Base-by-base conservation (phyloP, 2,113 vertebrate genomes). In the Hydrochoerus hydrochaeris region DNA sequence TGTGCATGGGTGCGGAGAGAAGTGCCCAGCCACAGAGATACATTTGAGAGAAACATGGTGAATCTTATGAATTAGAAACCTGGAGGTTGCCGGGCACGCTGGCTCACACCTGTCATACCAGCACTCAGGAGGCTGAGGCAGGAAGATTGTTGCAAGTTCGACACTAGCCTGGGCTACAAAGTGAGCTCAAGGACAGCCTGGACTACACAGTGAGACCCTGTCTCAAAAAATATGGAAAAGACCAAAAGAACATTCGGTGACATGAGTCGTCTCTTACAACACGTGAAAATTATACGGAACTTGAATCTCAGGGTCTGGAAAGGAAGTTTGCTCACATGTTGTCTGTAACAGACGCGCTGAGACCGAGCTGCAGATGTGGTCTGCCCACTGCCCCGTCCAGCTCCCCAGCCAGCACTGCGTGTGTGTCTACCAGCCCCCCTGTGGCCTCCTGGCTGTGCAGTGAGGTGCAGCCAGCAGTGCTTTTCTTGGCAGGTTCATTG, bases 401-500 rank as follows among this genome's bases (percentile, higher is more conserved):
- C 60, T 58, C 77, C 38, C n/a, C 52, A 7, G 4, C 44, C 83
- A 24, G 46, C n/a, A 26, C 58, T 65, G 80, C 49, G 16, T 3
- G 44, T 73, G 58, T 7, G 41, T 60, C 63, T 80, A 38, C 65
- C 0, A 0, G 57, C n/a, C 67, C 49, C 49, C 49, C 49, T 52
- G 49, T 11, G 9, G 49, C 49, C 49, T n/a, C 9, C 49, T 10
- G 49, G 35, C 65, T 89, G 80, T 85, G 65, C 46, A 84, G 71
- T 11, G 4, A 82, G 24, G n/a, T 69, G 52, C 52, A 69, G 73
- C 52, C 84, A 82, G n/a, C 30, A 32, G 65, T 46, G 83, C 52
- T 86, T 89, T 94, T 54, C 46, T 46, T 44, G 80, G 86, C n/a
- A 95, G 60, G 67, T 73, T 93, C 46, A 22, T 89, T 89, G 95